These are phyloP conservation scores for Megalopta genalis DNA, from an alignment of 1,140 invertebrate genomes.

Conservation along the genomic window DNA sequence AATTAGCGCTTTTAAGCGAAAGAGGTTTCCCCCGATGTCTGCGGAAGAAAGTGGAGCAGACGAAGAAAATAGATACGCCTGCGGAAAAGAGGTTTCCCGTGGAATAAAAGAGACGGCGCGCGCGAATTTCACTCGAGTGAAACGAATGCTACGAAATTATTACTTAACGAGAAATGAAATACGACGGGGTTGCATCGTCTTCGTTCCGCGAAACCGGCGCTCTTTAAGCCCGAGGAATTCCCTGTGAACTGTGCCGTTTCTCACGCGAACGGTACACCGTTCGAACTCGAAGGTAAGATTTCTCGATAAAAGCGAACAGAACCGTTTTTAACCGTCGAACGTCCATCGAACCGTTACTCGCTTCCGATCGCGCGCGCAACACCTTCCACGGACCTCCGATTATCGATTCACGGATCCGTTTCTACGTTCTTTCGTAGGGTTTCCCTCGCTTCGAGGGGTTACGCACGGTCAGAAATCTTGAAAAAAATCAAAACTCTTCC, in stretches of 20 bases:
- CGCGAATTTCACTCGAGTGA: background rate
- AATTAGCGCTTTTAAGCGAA: constrained; percentile 30
- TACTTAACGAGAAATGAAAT: background rate
- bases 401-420: no score
- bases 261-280: background rate
- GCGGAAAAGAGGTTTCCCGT: background rate
- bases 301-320: background rate
- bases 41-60: background rate
- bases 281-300: background rate
- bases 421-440: no score
- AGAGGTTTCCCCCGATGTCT: constrained; percentile 3
- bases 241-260: background rate
- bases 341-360: no score
- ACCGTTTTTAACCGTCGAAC: background rate
- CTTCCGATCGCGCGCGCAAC: no score
- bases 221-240: background rate
- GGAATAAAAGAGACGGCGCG: background rate
- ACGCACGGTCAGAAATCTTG: no score
- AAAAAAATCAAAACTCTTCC: no score
- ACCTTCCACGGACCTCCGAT: no score
- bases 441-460: no score
- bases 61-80: background rate
- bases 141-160: background rate
- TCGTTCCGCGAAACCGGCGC: background rate
- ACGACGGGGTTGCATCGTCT: background rate